Conservation (phyloP, 2,113 vertebrate species). For the Ramphastos sulfuratus region DNA sequence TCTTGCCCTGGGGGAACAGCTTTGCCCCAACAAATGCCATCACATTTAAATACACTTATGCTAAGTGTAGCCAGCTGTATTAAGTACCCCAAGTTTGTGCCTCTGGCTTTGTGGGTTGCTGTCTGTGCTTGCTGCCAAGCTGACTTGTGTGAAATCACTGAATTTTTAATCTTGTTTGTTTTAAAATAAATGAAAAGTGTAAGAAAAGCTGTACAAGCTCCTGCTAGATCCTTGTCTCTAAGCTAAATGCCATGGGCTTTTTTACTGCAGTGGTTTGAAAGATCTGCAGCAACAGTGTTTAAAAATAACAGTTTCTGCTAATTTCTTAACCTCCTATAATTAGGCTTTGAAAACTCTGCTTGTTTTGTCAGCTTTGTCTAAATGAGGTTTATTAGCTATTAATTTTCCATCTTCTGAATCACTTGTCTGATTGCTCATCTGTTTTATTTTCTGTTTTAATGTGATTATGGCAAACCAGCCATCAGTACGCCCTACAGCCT, state of each 20-base stretch:
- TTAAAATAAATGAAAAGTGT: neutral
- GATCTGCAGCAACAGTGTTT: neutral
- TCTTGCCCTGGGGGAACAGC: slow-evolving; percentile 67
- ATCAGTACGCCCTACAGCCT: fast-evolving
- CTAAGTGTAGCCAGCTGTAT: slow-evolving; percentile 78
- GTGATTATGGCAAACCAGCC: neutral
- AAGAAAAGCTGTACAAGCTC: neutral
- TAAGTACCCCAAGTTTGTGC: slow-evolving; percentile 71
- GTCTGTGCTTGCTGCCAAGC: slow-evolving; percentile 23
- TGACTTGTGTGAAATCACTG: neutral
- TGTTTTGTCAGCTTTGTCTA: neutral
- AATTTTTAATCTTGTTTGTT: slow-evolving; percentile 13
- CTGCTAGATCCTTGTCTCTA: neutral
- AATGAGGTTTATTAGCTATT: neutral
- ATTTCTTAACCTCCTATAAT: neutral
- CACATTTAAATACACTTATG: slow-evolving; percentile 74
- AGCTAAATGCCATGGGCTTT: neutral
- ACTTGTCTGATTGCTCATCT: neutral
- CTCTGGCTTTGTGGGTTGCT: slow-evolving; percentile 29
- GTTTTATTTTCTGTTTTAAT: neutral
- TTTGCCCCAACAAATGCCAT: slow-evolving; percentile 75
- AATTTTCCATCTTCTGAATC: neutral
- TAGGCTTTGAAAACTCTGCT: neutral
- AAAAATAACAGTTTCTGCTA: neutral
- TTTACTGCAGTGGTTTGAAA: neutral